A percentile compares a stretch with the other conserved stretches of the same genome.
Evolutionary conservation across 2,113 vertebrate genomes (phyloP).

Genomic region (Mustelus asterias): DNA sequence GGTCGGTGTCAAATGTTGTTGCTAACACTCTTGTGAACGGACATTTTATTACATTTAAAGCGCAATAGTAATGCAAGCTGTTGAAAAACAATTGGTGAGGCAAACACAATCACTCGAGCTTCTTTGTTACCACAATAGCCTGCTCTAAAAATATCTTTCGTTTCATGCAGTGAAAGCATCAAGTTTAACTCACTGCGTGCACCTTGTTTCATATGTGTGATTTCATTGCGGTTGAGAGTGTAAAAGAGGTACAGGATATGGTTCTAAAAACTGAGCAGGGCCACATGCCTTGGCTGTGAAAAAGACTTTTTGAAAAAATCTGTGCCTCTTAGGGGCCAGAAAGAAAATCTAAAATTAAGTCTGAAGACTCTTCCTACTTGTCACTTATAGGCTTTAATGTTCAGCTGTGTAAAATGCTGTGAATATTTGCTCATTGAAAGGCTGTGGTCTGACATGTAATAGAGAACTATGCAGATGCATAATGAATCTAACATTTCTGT

Average conservation of each 20-base stretch:
- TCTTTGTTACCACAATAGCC: neutral
- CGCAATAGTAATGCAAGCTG: neutral
- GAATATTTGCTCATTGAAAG: neutral
- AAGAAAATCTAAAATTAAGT: neutral
- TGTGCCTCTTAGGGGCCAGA: neutral
- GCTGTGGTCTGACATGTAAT: neutral
- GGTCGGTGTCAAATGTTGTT: neutral
- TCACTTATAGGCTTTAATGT: neutral
- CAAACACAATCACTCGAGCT: neutral
- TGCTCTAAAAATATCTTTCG: neutral
- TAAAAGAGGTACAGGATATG: slow-evolving; percentile 7
- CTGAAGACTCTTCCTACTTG: neutral
- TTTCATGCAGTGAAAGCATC: neutral
- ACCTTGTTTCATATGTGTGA: neutral
- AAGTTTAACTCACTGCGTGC: neutral
- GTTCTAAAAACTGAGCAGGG: neutral
- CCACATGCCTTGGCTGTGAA: slow-evolving; percentile 6
- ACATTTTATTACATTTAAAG: neutral
- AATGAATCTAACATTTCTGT: neutral
- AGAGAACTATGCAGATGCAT: neutral
- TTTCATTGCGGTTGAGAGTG: neutral
- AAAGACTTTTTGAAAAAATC: neutral
- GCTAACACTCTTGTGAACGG: neutral
- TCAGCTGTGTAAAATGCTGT: slow-evolving; percentile 9
- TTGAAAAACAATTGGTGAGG: neutral